Evolutionary conservation across 2,797 vertebrate species (phyloP).

Genomic region (Anguilla obscura): DNA sequence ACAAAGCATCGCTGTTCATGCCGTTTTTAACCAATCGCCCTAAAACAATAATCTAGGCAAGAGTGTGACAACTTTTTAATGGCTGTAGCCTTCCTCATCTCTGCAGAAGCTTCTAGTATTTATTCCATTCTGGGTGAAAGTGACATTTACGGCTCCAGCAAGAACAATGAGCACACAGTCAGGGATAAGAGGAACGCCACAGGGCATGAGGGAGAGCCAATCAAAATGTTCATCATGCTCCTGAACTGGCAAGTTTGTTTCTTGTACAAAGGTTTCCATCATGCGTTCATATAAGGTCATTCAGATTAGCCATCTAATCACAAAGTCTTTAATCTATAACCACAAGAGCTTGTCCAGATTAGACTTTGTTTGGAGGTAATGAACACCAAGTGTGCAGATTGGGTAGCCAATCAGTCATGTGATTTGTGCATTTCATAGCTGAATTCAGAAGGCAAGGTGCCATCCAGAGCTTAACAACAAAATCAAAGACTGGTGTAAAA

Average conservation of each 20-base stretch:
- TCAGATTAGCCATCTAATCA: not conserved
- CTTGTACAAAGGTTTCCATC: not conserved
- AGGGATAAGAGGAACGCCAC: not conserved
- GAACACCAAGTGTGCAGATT: not conserved
- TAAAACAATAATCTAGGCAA: slow-evolving; percentile 7
- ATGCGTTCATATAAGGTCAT: not conserved
- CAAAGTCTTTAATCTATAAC: not conserved
- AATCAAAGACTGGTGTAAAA: not conserved
- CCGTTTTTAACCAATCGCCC: not conserved
- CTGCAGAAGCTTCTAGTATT: not conserved
- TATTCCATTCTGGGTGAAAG: not conserved
- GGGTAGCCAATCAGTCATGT: not conserved
- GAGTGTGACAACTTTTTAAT: slow-evolving; percentile 11
- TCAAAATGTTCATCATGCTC: not conserved
- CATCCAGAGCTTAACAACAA: not conserved
- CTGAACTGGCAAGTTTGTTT: not conserved
- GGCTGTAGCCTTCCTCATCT: not conserved
- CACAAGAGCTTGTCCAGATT: not conserved
- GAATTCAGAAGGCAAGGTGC: not conserved
- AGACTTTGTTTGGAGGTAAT: not conserved
- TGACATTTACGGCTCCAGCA: not conserved
- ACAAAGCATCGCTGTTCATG: slow-evolving; percentile 10
- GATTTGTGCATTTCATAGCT: not conserved
- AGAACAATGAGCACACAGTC: not conserved
- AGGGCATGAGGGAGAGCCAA: not conserved